Base-by-base conservation (phyloP, 2,113 vertebrate genomes). In the Macroglossus sobrinus region DNA sequence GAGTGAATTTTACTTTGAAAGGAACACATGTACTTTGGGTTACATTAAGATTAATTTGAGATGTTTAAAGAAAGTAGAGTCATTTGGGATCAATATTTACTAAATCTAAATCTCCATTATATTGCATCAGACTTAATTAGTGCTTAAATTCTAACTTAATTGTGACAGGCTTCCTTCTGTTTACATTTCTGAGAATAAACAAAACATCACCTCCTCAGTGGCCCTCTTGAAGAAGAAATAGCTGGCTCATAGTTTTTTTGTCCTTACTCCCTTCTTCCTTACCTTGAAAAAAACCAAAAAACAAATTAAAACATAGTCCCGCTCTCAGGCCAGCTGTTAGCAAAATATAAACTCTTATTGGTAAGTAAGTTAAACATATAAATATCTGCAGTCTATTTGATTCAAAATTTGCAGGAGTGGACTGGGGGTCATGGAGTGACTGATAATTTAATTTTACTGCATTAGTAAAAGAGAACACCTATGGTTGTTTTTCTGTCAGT, bases 351-450 rank as follows among this genome's bases (percentile, higher is more conserved):
- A 24, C 61, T 94, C 85, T 87, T 63, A 68, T 35, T 92, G 89
- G 94, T 95, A 96, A 69, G 78, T 96, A 96, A 98, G 95, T 96
- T 94, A 89, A 97, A 92, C 76, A n/a, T 84, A 84, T 59, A 94
- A 94, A 76, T 94, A 97, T 95, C 94, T 96, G 72, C 82, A 92
- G 53, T 97, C 95, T 97, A 78, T 95, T 98, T 97, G 69, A 95
- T 93, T 98, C 96, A 71, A 91, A 97, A 64, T 96, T 97, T 98
- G 45, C 9, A 96, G 78, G 84, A 79, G 10, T 89, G 71, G 63
- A 72, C 72, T 91, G 15, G 0, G 86, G 63, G 63, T 72, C 64
- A 84, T 0, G 35, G 71, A 82, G 50, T 35, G 89, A 86, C 61
- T 81, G 63, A 47, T 96, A 92, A 94, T 88, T 1, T 3, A 63